Evolutionary conservation across 1,140 invertebrate genomes (phyloP).

Genomic region (Yoshiicerus persimilis): DNA sequence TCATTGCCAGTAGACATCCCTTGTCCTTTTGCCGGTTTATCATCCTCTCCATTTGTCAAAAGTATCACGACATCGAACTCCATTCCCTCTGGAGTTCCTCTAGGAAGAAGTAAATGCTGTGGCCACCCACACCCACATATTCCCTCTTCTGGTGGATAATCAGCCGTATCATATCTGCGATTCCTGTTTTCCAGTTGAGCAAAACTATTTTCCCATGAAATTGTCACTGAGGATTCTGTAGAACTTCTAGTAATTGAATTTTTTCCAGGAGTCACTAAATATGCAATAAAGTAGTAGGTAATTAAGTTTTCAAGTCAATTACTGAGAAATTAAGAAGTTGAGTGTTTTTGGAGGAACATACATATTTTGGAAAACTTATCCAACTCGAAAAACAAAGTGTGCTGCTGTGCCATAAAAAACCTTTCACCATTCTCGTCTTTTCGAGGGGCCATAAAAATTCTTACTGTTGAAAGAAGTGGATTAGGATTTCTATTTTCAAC

Average conservation of each 20-base stretch:
- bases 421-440: slow-evolving; percentile 67
- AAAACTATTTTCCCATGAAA: slow-evolving; percentile 20
- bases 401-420: slow-evolving; percentile 66
- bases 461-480: slow-evolving; percentile 62
- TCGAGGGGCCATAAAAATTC: slow-evolving; percentile 75
- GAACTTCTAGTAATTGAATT: slow-evolving; percentile 17
- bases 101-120: slow-evolving; percentile 51
- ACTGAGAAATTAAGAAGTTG: too few relatives aligned
- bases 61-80: slow-evolving; percentile 55
- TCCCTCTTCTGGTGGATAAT: background rate
- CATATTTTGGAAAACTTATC: slow-evolving; percentile 69
- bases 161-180: background rate
- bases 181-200: background rate
- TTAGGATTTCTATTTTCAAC: background rate
- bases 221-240: background rate
- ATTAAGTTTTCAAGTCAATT: too few relatives aligned
- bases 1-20: background rate
- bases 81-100: slow-evolving; percentile 58
- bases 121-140: slow-evolving; percentile 51
- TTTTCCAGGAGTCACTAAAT: background rate
- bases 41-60: slow-evolving; percentile 44
- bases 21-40: background rate
- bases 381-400: slow-evolving; percentile 71
- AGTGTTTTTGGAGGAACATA: too few relatives aligned
- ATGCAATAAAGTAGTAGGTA: too few relatives aligned